Percentiles rank a stretch among this genome's conserved stretches.
Conservation (phyloP, 2,888 invertebrate genomes). For the Steinernema carpocapsae region DNA sequence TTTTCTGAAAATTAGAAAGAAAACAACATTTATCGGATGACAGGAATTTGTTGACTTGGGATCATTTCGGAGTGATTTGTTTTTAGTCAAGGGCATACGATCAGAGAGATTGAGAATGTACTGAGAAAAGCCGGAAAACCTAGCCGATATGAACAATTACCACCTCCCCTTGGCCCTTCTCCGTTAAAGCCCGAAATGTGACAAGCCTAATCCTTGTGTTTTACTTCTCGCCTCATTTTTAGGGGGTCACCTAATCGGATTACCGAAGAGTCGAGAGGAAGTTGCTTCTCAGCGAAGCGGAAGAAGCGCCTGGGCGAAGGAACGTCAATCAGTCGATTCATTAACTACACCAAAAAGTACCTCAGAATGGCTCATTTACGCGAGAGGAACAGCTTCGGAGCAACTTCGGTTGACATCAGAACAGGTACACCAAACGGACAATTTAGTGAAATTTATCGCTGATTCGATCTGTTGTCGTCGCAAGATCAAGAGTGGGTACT, state of each 20-base stretch:
- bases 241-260: slow-evolving; percentile 4
- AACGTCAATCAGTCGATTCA: slow-evolving; percentile 7
- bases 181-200: background rate
- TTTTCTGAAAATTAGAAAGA: too few relatives aligned
- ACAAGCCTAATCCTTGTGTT: slow-evolving; percentile 19
- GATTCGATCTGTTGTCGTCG: slow-evolving; percentile 31
- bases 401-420: background rate
- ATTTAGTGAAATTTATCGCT: background rate
- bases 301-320: background rate
- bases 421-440: slow-evolving; percentile 1
- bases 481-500: background rate
- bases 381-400: too few relatives aligned
- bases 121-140: too few relatives aligned
- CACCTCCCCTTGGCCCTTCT: too few relatives aligned
- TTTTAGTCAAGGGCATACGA: too few relatives aligned
- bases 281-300: background rate
- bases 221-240: slow-evolving; percentile 1
- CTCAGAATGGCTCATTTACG: background rate
- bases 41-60: too few relatives aligned
- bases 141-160: too few relatives aligned
- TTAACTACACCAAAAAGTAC: background rate
- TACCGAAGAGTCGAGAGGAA: slow-evolving; percentile 10
- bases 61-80: too few relatives aligned
- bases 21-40: too few relatives aligned
- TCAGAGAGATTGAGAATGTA: too few relatives aligned